Evolutionary conservation across 1,140 invertebrate genomes (phyloP).

Genomic region (Philotrypesis tridentata): DNA sequence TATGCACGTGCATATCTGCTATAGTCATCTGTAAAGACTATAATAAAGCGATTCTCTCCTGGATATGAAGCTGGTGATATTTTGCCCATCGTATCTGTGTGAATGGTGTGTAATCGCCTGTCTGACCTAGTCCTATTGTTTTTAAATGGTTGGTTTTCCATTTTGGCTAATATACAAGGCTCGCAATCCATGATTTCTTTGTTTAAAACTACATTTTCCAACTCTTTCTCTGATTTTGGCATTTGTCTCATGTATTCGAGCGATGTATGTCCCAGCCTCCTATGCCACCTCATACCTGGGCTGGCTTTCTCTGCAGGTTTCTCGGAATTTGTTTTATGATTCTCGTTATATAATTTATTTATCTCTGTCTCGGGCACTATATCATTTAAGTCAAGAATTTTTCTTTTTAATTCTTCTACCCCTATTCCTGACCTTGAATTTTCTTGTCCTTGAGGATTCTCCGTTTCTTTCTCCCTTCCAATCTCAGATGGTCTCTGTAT

Average conservation of each 20-base stretch:
- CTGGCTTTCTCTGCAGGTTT: background rate
- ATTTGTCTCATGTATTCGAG: slow-evolving; percentile 1
- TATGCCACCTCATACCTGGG: slow-evolving; percentile 36
- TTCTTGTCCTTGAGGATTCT: background rate
- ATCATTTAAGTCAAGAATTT: background rate
- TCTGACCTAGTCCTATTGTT: slow-evolving; percentile 29
- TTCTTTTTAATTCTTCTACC: background rate
- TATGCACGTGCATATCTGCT: slow-evolving; percentile 30
- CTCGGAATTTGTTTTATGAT: background rate
- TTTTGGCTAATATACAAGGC: slow-evolving; percentile 42
- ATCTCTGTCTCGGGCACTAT: too few species aligned
- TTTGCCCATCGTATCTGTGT: slow-evolving; percentile 46
- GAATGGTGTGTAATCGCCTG: slow-evolving; percentile 28
- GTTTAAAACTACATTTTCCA: too few species aligned
- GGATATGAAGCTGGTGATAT: slow-evolving; percentile 37
- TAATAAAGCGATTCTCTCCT: slow-evolving; percentile 31
- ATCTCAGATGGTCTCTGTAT: background rate
- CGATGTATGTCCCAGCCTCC: slow-evolving; percentile 47
- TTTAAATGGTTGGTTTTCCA: slow-evolving; percentile 35
- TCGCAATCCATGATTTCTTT: slow-evolving; percentile 36
- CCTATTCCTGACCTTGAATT: background rate
- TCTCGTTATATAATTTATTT: background rate
- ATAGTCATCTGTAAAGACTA: slow-evolving; percentile 35
- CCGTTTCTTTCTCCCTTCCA: background rate
- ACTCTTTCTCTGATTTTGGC: too few species aligned